A percentile compares a stretch with the other conserved stretches of the same genome.
Conservation (phyloP, 2,113 vertebrate genomes). For the Micronycteris hirsuta region DNA sequence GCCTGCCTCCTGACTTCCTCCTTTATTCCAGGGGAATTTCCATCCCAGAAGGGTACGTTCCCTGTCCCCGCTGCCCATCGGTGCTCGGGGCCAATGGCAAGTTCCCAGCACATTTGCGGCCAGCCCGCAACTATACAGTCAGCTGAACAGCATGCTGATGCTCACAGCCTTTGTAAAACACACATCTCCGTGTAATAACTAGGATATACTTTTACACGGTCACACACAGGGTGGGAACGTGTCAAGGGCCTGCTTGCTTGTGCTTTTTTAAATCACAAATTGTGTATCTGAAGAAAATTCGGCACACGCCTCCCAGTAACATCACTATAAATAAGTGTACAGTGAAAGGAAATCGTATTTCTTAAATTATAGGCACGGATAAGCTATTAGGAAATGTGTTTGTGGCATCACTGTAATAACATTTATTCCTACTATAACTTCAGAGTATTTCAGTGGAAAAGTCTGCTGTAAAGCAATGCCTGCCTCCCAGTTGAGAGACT, state of each 20-base stretch:
- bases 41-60: neutral
- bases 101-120: neutral
- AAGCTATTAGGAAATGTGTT: neutral
- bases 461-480: neutral
- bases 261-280: neutral
- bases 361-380: neutral
- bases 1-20: neutral
- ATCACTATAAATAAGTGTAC: neutral
- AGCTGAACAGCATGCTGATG: neutral
- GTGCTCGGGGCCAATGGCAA: neutral
- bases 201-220: neutral
- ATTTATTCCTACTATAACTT: neutral
- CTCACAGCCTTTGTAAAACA: neutral
- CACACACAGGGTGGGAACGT: neutral
- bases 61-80: rapidly evolving
- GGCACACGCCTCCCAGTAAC: rapidly evolving
- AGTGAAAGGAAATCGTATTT: slow-evolving; percentile 8
- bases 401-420: neutral
- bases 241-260: neutral
- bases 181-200: neutral
- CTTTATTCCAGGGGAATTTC: neutral
- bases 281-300: neutral
- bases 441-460: neutral
- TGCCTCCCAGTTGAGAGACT: neutral
- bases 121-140: rapidly evolving